Evolutionary conservation across 2,888 invertebrate species (phyloP).

Genomic region (Drosophila macrospina): DNA sequence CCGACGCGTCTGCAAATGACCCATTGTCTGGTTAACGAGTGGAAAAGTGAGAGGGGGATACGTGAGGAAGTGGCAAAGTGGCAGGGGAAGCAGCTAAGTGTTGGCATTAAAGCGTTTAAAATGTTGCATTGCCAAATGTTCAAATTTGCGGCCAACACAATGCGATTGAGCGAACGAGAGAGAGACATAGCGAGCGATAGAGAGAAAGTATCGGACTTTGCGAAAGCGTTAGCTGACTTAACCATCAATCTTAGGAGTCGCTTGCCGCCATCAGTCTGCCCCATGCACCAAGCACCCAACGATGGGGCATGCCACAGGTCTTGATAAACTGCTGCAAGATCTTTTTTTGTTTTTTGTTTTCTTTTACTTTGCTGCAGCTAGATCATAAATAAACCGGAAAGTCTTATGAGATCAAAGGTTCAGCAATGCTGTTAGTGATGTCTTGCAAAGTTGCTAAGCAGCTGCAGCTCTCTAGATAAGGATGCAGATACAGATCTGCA

Average conservation of each 20-base stretch:
- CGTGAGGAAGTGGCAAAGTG: not conserved
- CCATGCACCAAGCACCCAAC: slow-evolving; percentile 21
- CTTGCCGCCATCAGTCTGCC: slow-evolving; percentile 13
- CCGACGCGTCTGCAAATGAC: slow-evolving; percentile 73
- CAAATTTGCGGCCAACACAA: slow-evolving; percentile 31
- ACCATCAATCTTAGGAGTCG: slow-evolving; percentile 44
- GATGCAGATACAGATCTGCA: not conserved
- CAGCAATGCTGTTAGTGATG: slow-evolving; percentile 2
- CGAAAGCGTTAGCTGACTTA: slow-evolving; percentile 19
- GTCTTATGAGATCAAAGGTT: slow-evolving; percentile 29
- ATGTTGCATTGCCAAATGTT: slow-evolving; percentile 62
- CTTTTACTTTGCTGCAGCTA: too few species aligned
- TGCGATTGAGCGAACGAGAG: slow-evolving; percentile 1
- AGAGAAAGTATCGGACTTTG: slow-evolving; percentile 11
- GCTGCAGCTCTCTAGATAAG: not conserved
- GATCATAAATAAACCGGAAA: slow-evolving; percentile 41
- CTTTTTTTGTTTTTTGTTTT: slow-evolving; percentile 25
- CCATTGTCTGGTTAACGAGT: slow-evolving; percentile 60
- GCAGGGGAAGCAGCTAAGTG: slow-evolving; percentile 39
- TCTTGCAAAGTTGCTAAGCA: not conserved
- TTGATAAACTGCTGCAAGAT: slow-evolving; percentile 46
- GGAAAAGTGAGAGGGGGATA: not conserved
- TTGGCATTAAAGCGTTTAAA: slow-evolving; percentile 62
- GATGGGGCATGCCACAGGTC: slow-evolving; percentile 20
- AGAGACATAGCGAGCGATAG: not conserved